Evolutionary conservation across 2,797 vertebrate species (phyloP).

Genomic region (Manis javanica): DNA sequence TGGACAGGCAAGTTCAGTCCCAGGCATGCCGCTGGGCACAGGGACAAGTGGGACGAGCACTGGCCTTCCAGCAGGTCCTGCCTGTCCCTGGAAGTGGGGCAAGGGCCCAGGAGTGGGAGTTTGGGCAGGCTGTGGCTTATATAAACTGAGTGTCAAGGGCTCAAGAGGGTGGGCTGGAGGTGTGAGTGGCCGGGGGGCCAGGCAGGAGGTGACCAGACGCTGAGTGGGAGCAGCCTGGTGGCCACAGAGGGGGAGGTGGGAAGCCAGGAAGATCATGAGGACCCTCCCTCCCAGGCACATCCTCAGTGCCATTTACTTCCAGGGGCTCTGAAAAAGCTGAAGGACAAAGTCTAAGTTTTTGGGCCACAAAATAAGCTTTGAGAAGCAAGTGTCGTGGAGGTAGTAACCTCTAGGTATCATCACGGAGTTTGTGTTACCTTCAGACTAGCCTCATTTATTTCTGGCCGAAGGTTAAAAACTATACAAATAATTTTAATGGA

Average conservation of each 20-base stretch:
- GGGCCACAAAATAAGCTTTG: background rate
- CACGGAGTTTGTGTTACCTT: background rate
- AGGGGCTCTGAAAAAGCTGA: background rate
- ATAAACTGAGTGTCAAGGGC: no score
- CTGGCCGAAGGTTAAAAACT: slow-evolving; percentile 73
- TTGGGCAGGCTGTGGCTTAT: background rate
- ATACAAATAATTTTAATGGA: slow-evolving; percentile 83
- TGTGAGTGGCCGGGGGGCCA: background rate
- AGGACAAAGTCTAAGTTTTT: background rate
- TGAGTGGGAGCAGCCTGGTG: background rate
- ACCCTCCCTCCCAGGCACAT: background rate
- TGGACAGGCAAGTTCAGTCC: background rate
- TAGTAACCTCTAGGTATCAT: slow-evolving; percentile 36
- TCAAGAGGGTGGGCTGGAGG: background rate
- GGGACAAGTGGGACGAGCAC: background rate
- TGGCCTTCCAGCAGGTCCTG: background rate
- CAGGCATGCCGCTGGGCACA: background rate
- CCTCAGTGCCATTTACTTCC: background rate
- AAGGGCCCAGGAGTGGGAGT: background rate
- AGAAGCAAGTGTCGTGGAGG: background rate
- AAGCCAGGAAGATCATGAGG: background rate
- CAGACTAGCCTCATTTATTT: slow-evolving; percentile 62
- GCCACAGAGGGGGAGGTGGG: background rate
- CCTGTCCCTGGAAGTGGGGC: background rate
- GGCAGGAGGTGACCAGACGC: background rate